Conservation (phyloP, 2,113 vertebrate genomes). For the Pleuronectes platessa region DNA sequence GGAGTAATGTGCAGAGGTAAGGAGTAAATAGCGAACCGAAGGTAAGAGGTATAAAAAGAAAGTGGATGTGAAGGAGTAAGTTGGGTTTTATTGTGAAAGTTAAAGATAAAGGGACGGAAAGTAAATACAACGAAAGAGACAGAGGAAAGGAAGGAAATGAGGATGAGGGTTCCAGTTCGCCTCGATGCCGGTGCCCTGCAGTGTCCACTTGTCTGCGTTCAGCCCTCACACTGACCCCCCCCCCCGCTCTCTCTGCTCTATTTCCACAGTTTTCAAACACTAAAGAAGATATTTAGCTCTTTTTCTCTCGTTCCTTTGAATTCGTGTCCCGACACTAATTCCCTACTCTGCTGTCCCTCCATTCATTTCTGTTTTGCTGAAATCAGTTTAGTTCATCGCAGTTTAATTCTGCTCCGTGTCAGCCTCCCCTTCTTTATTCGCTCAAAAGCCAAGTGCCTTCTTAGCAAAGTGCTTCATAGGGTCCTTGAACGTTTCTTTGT, state of each 20-base stretch:
- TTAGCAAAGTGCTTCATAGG: neutral
- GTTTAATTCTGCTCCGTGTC: neutral
- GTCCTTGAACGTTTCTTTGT: neutral
- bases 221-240: neutral
- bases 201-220: conserved; percentile 19
- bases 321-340: neutral
- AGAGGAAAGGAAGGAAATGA: conserved; percentile 19
- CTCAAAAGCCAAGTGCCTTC: neutral
- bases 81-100: neutral
- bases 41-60: conserved; percentile 20
- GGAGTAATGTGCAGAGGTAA: too few relatives aligned
- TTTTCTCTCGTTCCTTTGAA: neutral
- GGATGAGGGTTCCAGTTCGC: conserved; percentile 9
- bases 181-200: conserved; percentile 18
- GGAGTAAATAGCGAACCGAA: conserved; percentile 16
- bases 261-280: conserved; percentile 20
- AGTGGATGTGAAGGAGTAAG: conserved; percentile 1
- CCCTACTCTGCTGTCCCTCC: neutral
- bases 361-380: conserved; percentile 1
- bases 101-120: conserved; percentile 10
- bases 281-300: conserved; percentile 5
- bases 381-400: conserved; percentile 10
- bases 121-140: conserved; percentile 25
- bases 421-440: neutral
- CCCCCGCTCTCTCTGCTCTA: neutral